Percentiles rank a stretch among this genome's conserved stretches.
phyloP scores from a whole-genome alignment of 2,797 vertebrate genomes.

The Alcedo atthis region DNA sequence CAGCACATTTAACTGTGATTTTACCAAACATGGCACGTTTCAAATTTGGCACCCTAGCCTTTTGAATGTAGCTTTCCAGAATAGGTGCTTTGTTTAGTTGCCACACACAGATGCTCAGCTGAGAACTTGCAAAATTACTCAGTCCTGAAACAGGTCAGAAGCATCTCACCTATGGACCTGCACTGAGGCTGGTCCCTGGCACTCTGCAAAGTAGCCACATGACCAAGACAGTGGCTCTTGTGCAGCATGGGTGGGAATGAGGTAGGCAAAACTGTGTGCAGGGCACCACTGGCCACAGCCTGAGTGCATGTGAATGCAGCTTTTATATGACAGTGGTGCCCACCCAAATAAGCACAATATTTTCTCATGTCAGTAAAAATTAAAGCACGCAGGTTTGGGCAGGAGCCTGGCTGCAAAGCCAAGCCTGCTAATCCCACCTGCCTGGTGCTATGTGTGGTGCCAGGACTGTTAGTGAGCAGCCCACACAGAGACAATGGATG shows the following conservation, averaged over 20 bases:
- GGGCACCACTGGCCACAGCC: neutral
- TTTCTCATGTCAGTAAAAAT: conserved; percentile 1
- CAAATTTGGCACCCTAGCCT: neutral
- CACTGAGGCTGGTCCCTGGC: neutral
- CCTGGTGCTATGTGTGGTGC: neutral
- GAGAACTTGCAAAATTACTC: neutral
- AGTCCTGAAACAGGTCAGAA: neutral
- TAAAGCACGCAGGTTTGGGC: neutral
- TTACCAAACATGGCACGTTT: neutral
- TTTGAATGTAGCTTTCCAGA: neutral
- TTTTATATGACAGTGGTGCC: neutral
- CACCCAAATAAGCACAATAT: neutral
- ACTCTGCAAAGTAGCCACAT: neutral
- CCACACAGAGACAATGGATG: conserved; percentile 3
- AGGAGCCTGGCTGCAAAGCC: conserved; percentile 8
- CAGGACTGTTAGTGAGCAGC: neutral
- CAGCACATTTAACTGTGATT: neutral
- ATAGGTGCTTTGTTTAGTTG: neutral
- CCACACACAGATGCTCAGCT: neutral
- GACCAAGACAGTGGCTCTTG: neutral
- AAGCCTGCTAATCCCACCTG: neutral
- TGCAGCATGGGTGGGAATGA: neutral
- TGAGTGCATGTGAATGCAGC: neutral
- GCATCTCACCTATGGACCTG: rapidly evolving
- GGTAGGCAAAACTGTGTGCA: neutral